phyloP scores from a whole-genome alignment of 2,113 vertebrate genomes.

The Choloepus hoffmanni region DNA sequence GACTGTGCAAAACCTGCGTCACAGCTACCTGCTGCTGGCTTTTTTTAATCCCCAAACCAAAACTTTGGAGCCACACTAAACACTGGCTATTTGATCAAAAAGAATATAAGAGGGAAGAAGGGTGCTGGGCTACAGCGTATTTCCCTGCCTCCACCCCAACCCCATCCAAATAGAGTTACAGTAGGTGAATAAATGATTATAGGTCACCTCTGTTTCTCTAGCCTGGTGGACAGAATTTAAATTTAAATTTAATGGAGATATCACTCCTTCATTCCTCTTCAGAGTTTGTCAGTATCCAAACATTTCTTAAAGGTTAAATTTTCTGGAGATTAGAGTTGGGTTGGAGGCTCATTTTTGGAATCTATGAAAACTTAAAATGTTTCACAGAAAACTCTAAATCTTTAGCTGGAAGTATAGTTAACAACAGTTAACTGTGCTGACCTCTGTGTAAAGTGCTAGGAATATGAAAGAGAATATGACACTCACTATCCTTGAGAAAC shows the following conservation, averaged over 20 bases:
- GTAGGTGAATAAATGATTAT: background rate
- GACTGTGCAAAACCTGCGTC: slow-evolving; percentile 94
- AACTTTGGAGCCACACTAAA: slow-evolving; percentile 72
- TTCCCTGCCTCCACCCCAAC: slow-evolving; percentile 58
- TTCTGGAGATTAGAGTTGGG: background rate
- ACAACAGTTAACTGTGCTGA: background rate
- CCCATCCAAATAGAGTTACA: slow-evolving; percentile 55
- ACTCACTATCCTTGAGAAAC: background rate
- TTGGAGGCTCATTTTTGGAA: background rate
- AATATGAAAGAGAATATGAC: background rate
- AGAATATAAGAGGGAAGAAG: slow-evolving; percentile 76
- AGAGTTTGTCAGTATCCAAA: slow-evolving; percentile 35
- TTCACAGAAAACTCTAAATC: slow-evolving; percentile 35
- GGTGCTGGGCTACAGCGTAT: slow-evolving; percentile 55
- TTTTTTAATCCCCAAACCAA: slow-evolving; percentile 73
- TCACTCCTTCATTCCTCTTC: background rate
- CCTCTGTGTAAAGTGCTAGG: background rate
- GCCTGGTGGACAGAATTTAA: slow-evolving; percentile 33
- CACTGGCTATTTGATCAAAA: slow-evolving; percentile 86
- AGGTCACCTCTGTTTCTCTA: slow-evolving; percentile 41
- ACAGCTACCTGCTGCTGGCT: slow-evolving; percentile 91
- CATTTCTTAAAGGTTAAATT: background rate
- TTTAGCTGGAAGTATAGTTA: background rate
- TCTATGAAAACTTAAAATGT: slow-evolving; percentile 23
- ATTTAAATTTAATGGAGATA: background rate